phyloP scores from a whole-genome alignment of 1,140 invertebrate species.

The Drosophila lowei region DNA sequence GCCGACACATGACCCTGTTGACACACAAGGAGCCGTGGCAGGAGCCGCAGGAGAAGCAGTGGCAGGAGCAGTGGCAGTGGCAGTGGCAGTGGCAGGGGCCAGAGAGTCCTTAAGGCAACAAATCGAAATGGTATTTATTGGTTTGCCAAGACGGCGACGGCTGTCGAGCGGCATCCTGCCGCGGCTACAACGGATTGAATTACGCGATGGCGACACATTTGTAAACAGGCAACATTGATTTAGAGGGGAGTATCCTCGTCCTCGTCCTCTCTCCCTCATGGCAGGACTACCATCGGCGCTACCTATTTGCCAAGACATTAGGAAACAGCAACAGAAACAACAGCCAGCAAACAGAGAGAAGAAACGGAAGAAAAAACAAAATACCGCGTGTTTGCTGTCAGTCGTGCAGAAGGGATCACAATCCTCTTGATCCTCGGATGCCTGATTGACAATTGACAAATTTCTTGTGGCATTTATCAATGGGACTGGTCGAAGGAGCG shows the following conservation, averaged over 20 bases:
- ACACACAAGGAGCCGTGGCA: conserved; percentile 51
- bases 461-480: conserved; percentile 77
- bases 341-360: conserved; percentile 33
- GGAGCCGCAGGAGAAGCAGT: background rate
- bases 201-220: conserved; percentile 79
- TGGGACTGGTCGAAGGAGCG: conserved; percentile 46
- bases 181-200: conserved; percentile 67
- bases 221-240: conserved; percentile 72
- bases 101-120: conserved; percentile 41
- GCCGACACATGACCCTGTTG: conserved; percentile 76
- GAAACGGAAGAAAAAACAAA: conserved; percentile 6
- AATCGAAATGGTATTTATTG: conserved; percentile 77
- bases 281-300: conserved; percentile 61
- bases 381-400: conserved; percentile 70
- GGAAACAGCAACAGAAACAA: conserved; percentile 42
- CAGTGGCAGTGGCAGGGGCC: background rate
- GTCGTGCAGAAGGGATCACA: conserved; percentile 29
- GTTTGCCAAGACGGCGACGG: conserved; percentile 78
- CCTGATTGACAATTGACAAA: conserved; percentile 76
- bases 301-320: conserved; percentile 75
- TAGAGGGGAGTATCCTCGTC: conserved; percentile 16
- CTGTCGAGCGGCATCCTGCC: conserved; percentile 73
- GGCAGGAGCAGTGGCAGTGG: background rate
- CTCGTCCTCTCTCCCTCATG: too few relatives aligned
- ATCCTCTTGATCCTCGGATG: conserved; percentile 33